Base-by-base conservation (phyloP, 1,140 invertebrate species). In the Oreohelix idahoensis region DNA sequence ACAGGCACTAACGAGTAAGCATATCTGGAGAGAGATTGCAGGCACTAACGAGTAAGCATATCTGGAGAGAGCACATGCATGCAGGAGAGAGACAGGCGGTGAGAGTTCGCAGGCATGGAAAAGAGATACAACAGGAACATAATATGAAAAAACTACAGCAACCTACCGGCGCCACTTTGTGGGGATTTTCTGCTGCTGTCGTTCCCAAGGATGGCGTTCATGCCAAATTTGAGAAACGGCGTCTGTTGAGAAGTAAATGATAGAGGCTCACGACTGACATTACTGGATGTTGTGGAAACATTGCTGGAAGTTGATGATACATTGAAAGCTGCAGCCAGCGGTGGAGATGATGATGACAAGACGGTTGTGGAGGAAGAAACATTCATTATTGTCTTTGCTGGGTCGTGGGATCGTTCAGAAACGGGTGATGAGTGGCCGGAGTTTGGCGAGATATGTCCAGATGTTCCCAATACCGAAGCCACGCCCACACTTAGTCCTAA, bases 131-230 rank as follows among this genome's bases (percentile, higher is more conserved):
- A 8, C 15, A 45, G 15, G 15, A 45, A 45, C 42, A 45, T 45
- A 45, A 45, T 8, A 8, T 45, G 8, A 4, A 58, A 58, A 20
- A 58, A 58, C n/a, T n/a, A n/a, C n/a, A n/a, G n/a, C 20, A 4
- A 76, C 74, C 32, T 71, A 80, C 79, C 79, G 11, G 49, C 36
- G 26, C 70, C 71, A 20, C 49, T 58, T 20, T 63, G 71, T 17
- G 71, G 71, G 5, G 80, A 82, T 36, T 49, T 51, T 51, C 70
- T 70, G 35, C 26, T 73, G 23, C 10, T 49, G 20, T 74, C 70
- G 17, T 29, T 71, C 0, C 80, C 71, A 35, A 82, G 71, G 35
- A 82, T 82, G 71, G 71, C 79, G 42, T 71, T 80, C 79, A 80
- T 71, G 17, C 79, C 79, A 36, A 80, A 80, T 36, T 80, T 82